phyloP scores from a whole-genome alignment of 2,113 vertebrate species.

The Nothocercus nigrocapillus region DNA sequence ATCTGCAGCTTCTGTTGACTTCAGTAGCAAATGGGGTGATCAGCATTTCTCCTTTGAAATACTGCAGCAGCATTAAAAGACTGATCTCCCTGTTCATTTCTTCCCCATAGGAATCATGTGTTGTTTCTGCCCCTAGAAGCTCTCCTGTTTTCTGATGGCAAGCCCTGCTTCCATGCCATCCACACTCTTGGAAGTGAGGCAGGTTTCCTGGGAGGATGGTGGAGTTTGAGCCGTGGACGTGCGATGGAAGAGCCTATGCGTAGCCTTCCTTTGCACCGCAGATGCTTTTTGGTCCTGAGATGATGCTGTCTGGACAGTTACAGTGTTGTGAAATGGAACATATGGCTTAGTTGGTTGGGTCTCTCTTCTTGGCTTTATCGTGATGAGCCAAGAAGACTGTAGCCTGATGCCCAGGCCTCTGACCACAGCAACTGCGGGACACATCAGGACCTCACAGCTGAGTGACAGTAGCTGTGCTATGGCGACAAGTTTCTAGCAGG shows the following conservation, averaged over 20 bases:
- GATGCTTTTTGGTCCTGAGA: neutral
- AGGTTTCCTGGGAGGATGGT: neutral
- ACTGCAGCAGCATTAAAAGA: neutral
- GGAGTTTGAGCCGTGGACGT: neutral
- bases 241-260: neutral
- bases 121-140: neutral
- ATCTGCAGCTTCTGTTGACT: slow-evolving; percentile 15
- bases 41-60: neutral
- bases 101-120: neutral
- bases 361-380: neutral
- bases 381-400: neutral
- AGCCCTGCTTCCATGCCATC: neutral
- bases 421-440: neutral
- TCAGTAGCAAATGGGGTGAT: neutral
- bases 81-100: neutral
- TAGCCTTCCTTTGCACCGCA: neutral
- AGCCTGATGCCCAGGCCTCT: neutral
- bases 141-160: neutral
- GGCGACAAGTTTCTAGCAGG: neutral
- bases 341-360: neutral
- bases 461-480: neutral
- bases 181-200: neutral
- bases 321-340: neutral
- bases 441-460: neutral
- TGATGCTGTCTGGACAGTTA: accelerated